A percentile compares a stretch with the other conserved stretches of the same genome.
Evolutionary conservation across 2,797 vertebrate species (phyloP).

Genomic region (Carduelis carduelis): DNA sequence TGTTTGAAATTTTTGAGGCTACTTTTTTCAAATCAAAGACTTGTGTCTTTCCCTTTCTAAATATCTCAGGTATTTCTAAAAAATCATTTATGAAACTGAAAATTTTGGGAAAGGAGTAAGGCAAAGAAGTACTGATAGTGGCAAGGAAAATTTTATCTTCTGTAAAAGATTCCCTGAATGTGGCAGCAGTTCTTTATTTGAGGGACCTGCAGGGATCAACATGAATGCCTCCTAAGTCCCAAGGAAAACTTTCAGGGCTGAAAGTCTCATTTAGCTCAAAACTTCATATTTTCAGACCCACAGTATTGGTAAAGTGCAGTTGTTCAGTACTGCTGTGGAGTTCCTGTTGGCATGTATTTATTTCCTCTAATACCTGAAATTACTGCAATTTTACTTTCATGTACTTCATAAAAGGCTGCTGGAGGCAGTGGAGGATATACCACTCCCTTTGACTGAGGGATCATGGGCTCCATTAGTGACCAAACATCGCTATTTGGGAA

Average conservation of each 20-base stretch:
- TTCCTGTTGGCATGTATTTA: not conserved
- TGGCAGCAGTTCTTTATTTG: not conserved
- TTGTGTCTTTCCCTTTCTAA: not conserved
- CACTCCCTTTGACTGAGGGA: not conserved
- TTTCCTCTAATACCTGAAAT: constrained; percentile 30
- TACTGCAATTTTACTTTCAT: constrained; percentile 14
- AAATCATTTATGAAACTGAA: not conserved
- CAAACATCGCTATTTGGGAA: not conserved
- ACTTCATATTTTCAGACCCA: not conserved
- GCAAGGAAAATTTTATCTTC: not conserved
- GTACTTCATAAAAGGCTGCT: not conserved
- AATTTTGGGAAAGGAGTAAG: not conserved
- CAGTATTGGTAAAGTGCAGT: not conserved
- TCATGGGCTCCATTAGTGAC: not conserved
- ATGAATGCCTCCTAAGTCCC: not conserved
- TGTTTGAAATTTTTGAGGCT: not conserved
- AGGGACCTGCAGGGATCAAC: not conserved
- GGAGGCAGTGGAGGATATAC: not conserved
- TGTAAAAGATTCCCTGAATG: not conserved
- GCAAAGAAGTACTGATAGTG: not conserved
- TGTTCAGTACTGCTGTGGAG: not conserved
- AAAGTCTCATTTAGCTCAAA: not conserved
- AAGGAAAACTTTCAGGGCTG: constrained; percentile 11
- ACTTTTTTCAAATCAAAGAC: not conserved
- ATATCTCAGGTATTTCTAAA: not conserved